Conservation (phyloP, 2,113 vertebrate species). For the Diphyllodes magnificus region DNA sequence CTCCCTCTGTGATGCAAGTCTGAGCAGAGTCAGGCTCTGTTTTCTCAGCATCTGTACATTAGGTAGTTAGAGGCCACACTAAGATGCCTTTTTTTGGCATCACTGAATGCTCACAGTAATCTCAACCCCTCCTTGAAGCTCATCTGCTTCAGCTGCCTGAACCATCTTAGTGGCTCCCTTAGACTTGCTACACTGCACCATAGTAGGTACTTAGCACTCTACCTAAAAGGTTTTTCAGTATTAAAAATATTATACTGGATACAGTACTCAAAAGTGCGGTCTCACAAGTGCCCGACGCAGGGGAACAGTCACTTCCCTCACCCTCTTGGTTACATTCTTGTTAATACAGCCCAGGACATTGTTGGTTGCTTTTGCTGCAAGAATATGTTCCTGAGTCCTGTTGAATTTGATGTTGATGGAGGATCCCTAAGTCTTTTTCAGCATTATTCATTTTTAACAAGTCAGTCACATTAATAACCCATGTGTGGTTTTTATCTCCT, state of each 20-base stretch:
- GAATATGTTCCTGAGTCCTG: neutral
- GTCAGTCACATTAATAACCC: neutral
- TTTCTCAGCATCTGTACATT: neutral
- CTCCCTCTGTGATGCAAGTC: neutral
- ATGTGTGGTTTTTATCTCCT: neutral
- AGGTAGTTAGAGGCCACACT: neutral
- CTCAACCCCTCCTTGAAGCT: neutral
- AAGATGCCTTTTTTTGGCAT: neutral
- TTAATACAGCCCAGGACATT: neutral
- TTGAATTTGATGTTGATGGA: neutral
- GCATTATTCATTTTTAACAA: neutral
- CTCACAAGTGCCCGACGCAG: neutral
- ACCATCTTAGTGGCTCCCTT: neutral
- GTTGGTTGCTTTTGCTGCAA: neutral
- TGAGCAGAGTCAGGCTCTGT: neutral
- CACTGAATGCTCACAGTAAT: neutral
- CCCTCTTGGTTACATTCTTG: neutral
- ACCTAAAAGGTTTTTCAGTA: neutral
- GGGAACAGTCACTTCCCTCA: neutral
- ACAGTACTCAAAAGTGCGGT: neutral
- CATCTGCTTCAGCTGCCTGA: neutral
- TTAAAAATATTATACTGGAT: neutral
- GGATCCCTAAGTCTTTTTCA: neutral
- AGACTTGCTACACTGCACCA: neutral
- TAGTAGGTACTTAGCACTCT: neutral